Evolutionary conservation across 2,888 invertebrate species (phyloP), one percentile per base, ranked within the genome.

Genomic region (Drosophila bunnanda): DNA sequence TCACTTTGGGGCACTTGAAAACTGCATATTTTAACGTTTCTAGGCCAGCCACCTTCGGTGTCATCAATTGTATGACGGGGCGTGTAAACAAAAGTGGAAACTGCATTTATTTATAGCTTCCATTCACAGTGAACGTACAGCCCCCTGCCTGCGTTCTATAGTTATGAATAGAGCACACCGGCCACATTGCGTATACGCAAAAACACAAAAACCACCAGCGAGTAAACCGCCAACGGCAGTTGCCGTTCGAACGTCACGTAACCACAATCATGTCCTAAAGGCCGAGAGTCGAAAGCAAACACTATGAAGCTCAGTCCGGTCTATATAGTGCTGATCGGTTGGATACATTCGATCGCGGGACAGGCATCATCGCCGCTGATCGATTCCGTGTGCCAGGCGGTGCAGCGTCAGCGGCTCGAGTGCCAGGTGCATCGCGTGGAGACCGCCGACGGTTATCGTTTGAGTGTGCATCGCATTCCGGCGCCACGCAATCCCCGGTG

Each of bases 381-480:
- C 32, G 89, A 91, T 70, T 62, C 86, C 2, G 82, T 91, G 15
- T 90, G 91, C 55, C 82, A 81, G 34, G 82, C 85, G n/a, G 80
- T 90, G 50, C 73, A 81, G 34, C 78, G 79, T 10, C 81, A 89
- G 55, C 72, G 76, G 6, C 84, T 83, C n/a, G 65, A 77, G 30
- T 91, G 91, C 61, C 89, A 91, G 67, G 79, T 79, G 30, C 89
- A 91, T 71, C 85, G 76, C 30, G 80, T 91, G n/a, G 73, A 75
- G 59, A 91, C 92, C 12, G 74, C 73, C 32, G 92, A 92, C 71
- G 89, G 90, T 8, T 91, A 92, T 75, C 76, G 80, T 36, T 67
- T 92, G 34, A 90, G 89, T 6, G 25, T 92, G 44, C 90, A 92
- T 34, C 85, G 92, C 12, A 89, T 92, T 50, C 90, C 90, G 2